phyloP scores from a whole-genome alignment of 2,113 vertebrate genomes.

The Diphyllodes magnificus region DNA sequence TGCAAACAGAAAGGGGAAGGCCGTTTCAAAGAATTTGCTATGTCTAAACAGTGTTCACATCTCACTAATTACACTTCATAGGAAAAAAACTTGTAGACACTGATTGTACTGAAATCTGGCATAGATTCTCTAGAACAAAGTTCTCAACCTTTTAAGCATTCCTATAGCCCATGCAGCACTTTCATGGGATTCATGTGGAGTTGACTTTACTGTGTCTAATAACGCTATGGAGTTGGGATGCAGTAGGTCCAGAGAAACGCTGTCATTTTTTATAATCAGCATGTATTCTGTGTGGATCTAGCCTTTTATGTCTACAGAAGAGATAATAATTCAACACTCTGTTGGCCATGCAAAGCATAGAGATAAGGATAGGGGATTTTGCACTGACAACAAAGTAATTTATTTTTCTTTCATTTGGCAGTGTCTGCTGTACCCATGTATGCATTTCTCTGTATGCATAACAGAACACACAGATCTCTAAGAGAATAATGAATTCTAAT shows the following conservation, averaged over 20 bases:
- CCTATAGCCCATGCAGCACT: not conserved
- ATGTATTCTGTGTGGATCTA: not conserved
- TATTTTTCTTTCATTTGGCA: not conserved
- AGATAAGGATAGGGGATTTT: not conserved
- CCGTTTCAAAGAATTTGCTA: not conserved
- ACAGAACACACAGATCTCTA: not conserved
- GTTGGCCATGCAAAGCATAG: not conserved
- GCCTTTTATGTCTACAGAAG: not conserved
- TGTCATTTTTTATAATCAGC: not conserved
- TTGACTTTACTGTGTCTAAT: not conserved
- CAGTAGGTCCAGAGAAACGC: not conserved
- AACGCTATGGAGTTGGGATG: not conserved
- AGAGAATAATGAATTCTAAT: constrained; percentile 28
- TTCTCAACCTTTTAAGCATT: not conserved
- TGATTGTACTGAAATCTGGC: not conserved
- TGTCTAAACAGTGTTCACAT: not conserved
- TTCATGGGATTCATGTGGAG: not conserved
- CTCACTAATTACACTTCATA: not conserved
- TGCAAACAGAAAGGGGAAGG: not conserved
- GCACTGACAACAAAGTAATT: not conserved
- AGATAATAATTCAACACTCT: not conserved
- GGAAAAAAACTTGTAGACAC: not conserved
- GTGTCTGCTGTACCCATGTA: not conserved
- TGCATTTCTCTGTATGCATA: not conserved
- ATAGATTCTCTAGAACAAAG: not conserved